Evolutionary conservation across 2,113 vertebrate genomes (phyloP).

Genomic region (Lepus timidus): DNA sequence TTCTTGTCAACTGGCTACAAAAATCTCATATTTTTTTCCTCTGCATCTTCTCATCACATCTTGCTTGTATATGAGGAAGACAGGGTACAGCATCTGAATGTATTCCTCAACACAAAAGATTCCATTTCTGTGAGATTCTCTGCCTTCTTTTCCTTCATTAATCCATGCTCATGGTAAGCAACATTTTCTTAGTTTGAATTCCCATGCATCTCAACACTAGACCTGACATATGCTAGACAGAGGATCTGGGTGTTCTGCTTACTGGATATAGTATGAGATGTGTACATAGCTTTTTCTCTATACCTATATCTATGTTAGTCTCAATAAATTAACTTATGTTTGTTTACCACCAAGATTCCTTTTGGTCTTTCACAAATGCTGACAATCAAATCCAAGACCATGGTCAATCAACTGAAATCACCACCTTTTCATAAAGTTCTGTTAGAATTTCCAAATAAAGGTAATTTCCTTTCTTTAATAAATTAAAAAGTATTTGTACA

Average conservation of each 20-base stretch:
- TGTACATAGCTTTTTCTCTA: background rate
- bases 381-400: constrained; percentile 25
- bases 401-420: constrained; percentile 41
- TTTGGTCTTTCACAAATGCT: constrained; percentile 43
- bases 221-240: background rate
- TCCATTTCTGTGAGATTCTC: background rate
- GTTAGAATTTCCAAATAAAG: constrained; percentile 55
- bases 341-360: constrained; percentile 17
- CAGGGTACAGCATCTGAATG: background rate
- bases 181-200: constrained; percentile 50
- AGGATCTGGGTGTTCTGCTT: background rate
- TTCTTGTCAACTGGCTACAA: background rate
- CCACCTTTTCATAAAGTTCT: constrained; percentile 46
- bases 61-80: background rate
- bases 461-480: constrained; percentile 44
- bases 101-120: constrained; percentile 12
- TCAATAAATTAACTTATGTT: constrained; percentile 19
- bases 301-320: constrained; percentile 2
- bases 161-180: background rate
- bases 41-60: background rate
- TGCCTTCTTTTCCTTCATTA: constrained; percentile 1
- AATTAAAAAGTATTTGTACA: constrained; percentile 7
- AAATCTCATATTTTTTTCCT: background rate
- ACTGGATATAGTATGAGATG: background rate
- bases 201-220: background rate